Evolutionary conservation across 2,797 vertebrate species (phyloP).

Genomic region (Lacerta agilis): DNA sequence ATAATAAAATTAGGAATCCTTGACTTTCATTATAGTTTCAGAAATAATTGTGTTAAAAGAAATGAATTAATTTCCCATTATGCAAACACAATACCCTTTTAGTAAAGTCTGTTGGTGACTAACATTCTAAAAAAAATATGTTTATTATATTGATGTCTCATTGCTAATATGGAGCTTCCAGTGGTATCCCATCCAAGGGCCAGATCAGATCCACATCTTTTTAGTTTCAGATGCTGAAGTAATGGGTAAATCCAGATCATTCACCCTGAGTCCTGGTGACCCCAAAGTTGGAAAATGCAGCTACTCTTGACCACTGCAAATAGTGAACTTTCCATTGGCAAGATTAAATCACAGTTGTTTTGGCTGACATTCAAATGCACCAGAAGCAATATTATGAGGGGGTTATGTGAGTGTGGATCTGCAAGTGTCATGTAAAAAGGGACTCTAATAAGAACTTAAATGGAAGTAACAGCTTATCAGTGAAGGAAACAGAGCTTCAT

Average conservation of each 20-base stretch:
- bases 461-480: slow-evolving; percentile 57
- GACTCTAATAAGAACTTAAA: slow-evolving; percentile 70
- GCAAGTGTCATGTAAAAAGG: slow-evolving; percentile 59
- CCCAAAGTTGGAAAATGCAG: not conserved
- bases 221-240: not conserved
- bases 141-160: not conserved
- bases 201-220: not conserved
- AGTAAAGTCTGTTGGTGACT: not conserved
- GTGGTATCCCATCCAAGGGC: not conserved
- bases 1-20: not conserved
- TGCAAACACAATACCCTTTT: not conserved
- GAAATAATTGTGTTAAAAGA: not conserved
- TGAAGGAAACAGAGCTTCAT: slow-evolving; percentile 58
- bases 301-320: slow-evolving; percentile 26
- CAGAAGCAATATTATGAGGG: slow-evolving; percentile 27
- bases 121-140: not conserved
- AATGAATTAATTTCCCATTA: not conserved
- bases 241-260: not conserved
- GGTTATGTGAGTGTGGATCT: slow-evolving; percentile 52
- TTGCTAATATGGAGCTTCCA: not conserved
- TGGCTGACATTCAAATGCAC: slow-evolving; percentile 46
- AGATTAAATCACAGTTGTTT: slow-evolving; percentile 27
- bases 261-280: not conserved
- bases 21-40: not conserved
- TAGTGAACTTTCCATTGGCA: slow-evolving; percentile 15